These are phyloP conservation scores for Sebastolobus alascanus DNA, from an alignment of 2,797 vertebrate genomes.

Conservation along the genomic window DNA sequence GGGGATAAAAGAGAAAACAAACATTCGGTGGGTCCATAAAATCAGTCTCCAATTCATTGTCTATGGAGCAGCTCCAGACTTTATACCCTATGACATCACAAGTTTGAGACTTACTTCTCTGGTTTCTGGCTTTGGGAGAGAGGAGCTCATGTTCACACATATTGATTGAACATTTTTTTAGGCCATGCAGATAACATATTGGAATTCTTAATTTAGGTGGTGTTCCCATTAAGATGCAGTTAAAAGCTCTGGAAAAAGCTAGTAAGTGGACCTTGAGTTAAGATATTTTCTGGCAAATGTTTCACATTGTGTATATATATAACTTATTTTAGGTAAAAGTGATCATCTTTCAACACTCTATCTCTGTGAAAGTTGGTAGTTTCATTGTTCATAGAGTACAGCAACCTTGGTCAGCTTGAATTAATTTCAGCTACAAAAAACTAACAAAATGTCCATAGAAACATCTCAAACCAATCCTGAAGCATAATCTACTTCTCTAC, in stretches of 20 bases:
- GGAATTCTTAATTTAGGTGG: too few relatives aligned
- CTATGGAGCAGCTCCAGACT: too few relatives aligned
- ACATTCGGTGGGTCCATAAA: too few relatives aligned
- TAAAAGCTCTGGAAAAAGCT: not conserved
- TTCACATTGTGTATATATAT: not conserved
- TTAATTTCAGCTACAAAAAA: not conserved
- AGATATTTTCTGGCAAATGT: not conserved
- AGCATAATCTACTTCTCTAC: not conserved
- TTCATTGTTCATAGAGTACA: not conserved
- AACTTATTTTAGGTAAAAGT: not conserved
- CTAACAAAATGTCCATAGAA: not conserved
- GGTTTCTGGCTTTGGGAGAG: too few relatives aligned
- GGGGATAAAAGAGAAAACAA: too few relatives aligned
- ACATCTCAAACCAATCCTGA: not conserved
- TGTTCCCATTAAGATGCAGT: not conserved
- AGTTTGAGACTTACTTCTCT: too few relatives aligned
- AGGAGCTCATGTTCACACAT: too few relatives aligned
- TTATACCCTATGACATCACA: too few relatives aligned
- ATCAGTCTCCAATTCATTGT: too few relatives aligned
- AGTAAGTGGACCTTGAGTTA: not conserved
- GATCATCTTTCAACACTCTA: not conserved
- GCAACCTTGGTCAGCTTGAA: not conserved
- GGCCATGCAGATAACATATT: too few relatives aligned
- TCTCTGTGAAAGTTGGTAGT: too few relatives aligned
- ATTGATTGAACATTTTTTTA: too few relatives aligned